These are phyloP conservation scores for Propithecus deckenii DNA, from an alignment of 2,797 vertebrate species.

Conservation along the genomic window DNA sequence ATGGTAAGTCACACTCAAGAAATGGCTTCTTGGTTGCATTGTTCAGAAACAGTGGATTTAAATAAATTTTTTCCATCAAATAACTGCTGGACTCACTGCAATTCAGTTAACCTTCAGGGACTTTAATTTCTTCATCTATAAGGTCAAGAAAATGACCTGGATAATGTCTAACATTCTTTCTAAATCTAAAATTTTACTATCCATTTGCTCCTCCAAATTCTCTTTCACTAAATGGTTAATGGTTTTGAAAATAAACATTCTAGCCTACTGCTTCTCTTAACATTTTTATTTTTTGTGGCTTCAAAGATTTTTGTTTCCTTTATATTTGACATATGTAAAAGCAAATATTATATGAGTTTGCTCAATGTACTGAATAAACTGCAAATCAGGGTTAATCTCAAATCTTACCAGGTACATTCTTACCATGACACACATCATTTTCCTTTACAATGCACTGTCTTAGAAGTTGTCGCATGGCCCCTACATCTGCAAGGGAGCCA, in stretches of 20 bases:
- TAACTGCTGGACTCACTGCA: constrained; percentile 30
- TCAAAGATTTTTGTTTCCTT: constrained; percentile 12
- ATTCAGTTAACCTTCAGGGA: constrained; percentile 50
- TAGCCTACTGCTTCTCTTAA: neutral
- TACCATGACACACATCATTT: neutral
- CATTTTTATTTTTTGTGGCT: neutral
- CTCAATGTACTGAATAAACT: neutral
- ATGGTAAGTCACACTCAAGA: neutral
- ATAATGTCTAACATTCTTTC: constrained; percentile 30
- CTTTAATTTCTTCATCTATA: constrained; percentile 56
- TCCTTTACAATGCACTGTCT: neutral
- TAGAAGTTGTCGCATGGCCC: neutral
- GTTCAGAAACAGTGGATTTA: constrained; percentile 24
- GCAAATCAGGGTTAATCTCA: neutral
- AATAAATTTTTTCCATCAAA: constrained; percentile 37
- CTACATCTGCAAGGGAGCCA: neutral
- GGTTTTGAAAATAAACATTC: constrained; percentile 50
- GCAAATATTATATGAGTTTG: constrained; percentile 17
- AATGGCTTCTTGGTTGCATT: neutral
- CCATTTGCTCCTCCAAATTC: constrained; percentile 26
- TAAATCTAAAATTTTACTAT: constrained; percentile 43
- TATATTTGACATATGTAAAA: neutral
- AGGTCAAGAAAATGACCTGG: constrained; percentile 55
- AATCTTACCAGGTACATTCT: neutral
- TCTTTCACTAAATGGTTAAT: neutral